phyloP scores from a whole-genome alignment of 2,113 vertebrate species.

The Leucoraja erinaceus region DNA sequence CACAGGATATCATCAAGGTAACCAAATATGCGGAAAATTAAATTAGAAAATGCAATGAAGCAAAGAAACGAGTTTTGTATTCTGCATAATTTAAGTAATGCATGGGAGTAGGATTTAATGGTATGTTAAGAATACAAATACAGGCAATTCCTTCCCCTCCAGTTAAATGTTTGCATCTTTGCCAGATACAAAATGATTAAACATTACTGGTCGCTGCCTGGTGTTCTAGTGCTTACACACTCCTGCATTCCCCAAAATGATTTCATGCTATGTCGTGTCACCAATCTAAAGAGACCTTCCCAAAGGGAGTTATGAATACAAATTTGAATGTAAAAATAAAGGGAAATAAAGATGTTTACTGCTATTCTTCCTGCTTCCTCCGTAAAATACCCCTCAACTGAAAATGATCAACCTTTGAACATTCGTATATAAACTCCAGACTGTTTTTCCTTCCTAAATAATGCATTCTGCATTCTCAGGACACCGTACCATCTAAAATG shows the following conservation, averaged over 20 bases:
- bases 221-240: not conserved
- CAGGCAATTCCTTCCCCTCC: not conserved
- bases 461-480: not conserved
- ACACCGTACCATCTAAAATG: not conserved
- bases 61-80: not conserved
- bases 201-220: not conserved
- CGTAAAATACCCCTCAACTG: not conserved
- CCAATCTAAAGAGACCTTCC: not conserved
- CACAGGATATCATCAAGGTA: not conserved
- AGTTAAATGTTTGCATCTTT: constrained; percentile 1
- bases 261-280: not conserved
- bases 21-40: not conserved
- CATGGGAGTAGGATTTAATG: not conserved
- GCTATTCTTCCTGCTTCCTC: not conserved
- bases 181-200: not conserved
- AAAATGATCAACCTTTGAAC: not conserved
- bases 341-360: constrained; percentile 16
- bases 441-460: not conserved
- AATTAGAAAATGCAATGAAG: not conserved
- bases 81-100: not conserved
- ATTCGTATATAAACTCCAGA: not conserved
- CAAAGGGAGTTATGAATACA: constrained; percentile 4
- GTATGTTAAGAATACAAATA: not conserved
- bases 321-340: not conserved
- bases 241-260: not conserved